phyloP scores from a whole-genome alignment of 2,888 invertebrate genomes.

The Watsonalla cultraria region DNA sequence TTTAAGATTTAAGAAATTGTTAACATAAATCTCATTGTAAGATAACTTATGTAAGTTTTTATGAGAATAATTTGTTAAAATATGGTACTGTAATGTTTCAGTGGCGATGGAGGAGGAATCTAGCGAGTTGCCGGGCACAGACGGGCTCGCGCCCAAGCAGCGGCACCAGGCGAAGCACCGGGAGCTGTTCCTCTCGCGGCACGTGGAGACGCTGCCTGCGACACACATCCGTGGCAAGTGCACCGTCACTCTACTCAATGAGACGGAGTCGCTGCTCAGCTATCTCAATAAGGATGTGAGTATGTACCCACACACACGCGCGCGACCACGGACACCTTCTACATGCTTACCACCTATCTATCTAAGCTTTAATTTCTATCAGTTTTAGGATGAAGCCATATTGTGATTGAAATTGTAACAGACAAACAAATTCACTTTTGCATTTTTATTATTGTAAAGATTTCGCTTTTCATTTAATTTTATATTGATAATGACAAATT shows the following conservation, averaged over 20 bases:
- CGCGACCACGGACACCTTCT: not conserved
- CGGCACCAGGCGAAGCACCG: conserved; percentile 98
- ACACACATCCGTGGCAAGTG: conserved; percentile 99
- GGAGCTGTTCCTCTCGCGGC: conserved; percentile 97
- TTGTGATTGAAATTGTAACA: not conserved
- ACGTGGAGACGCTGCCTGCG: conserved; percentile 98
- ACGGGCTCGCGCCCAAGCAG: conserved; percentile 88
- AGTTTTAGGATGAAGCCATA: too few species aligned
- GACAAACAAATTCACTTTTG: not conserved
- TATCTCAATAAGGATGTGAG: conserved; percentile 97
- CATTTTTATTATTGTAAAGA: too few species aligned
- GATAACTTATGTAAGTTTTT: not conserved
- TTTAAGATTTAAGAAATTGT: too few species aligned
- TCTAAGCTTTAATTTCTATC: too few species aligned
- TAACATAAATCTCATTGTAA: too few species aligned
- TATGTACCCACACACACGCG: conserved; percentile 59
- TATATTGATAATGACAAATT: too few species aligned
- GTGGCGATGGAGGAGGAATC: conserved; percentile 84
- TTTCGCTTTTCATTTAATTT: too few species aligned
- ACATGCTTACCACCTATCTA: too few species aligned
- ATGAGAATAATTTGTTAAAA: not conserved
- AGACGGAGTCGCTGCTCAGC: conserved; percentile 97
- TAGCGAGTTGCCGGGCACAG: conserved; percentile 78
- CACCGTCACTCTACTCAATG: conserved; percentile 98
- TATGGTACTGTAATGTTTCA: conserved; percentile 40